Percentiles rank a stretch among this genome's conserved stretches.
These are phyloP conservation scores for Pachyseris speciosa DNA, from an alignment of 64 coral and sea anemone genomes.

Conservation along the genomic window DNA sequence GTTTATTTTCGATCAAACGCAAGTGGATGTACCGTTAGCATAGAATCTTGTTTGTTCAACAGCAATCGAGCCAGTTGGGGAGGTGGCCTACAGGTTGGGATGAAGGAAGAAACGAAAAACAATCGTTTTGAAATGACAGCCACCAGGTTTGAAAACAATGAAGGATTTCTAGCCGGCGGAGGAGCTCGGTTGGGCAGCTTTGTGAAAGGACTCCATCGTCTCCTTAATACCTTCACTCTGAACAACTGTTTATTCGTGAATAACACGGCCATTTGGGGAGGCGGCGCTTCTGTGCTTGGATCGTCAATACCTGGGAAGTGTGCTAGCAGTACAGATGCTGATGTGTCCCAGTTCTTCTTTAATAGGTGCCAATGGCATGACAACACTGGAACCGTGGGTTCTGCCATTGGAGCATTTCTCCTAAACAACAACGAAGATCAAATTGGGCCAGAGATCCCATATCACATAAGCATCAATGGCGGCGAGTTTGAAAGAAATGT, in stretches of 20 bases:
- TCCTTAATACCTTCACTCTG: conserved; percentile 17
- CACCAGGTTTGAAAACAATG: conserved; percentile 59
- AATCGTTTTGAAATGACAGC: conserved; percentile 55
- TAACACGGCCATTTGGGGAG: conserved; percentile 82
- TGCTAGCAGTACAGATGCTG: neutral
- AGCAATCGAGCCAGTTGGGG: conserved; percentile 76
- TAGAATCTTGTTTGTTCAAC: conserved; percentile 71
- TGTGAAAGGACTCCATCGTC: neutral
- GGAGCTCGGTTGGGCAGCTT: conserved; percentile 16
- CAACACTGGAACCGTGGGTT: conserved; percentile 78
- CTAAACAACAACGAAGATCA: conserved; percentile 78
- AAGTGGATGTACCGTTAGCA: conserved; percentile 48
- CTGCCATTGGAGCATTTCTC: conserved; percentile 75
- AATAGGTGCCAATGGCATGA: conserved; percentile 45
- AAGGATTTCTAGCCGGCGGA: conserved; percentile 60
- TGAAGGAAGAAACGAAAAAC: conserved; percentile 32
- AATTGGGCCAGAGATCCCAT: conserved; percentile 65
- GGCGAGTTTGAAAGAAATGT: conserved; percentile 60
- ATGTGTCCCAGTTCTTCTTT: conserved; percentile 54
- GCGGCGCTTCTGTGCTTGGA: conserved; percentile 61
- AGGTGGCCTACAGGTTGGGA: conserved; percentile 67
- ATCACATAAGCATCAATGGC: conserved; percentile 54
- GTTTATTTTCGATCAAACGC: conserved; percentile 74
- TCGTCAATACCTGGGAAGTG: conserved; percentile 58
- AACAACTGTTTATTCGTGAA: conserved; percentile 54